Evolutionary conservation across 2,888 invertebrate species (phyloP), one percentile per base, ranked within the genome.

Genomic region (Agrypnus murinus): DNA sequence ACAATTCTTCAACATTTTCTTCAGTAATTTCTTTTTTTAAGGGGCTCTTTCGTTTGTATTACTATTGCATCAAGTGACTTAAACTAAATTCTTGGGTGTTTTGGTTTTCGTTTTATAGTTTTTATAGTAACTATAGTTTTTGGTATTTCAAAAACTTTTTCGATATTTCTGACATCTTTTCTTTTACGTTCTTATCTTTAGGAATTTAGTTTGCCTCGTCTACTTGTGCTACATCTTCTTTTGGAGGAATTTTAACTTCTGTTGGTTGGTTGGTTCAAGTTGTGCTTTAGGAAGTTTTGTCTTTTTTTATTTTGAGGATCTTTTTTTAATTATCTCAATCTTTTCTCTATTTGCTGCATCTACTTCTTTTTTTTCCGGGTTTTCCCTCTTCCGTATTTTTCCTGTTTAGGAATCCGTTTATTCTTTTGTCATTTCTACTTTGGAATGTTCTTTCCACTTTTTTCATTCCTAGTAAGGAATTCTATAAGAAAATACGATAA

Each of bases 361-460:
- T 14, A 32, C 46, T 45, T 60, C 79, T 68, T 74, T 48, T 17
- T 36, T 79, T 80, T 62, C 76, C 75, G 69, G 78, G 77, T 60
- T 74, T 76, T 62, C 71, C 69, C 69, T 73, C 73, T 67, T 80
- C 65, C n/a, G n/a, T n/a, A n/a, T 66, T 77, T 45, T 80, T 77
- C 63, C 82, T 82, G 76, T 84, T 55, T 17, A 4, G 77, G 9
- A 69, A 72, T 60, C 81, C 65, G 84, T 83, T 65, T 83, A 81
- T 74, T 86, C 83, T 68, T 81, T 81, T 80, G 83, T 82, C 75
- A 80, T 78, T 60, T 84, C 82, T 78, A 85, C 84, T 68, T 86
- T 86, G 77, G 86, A 85, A 73, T 19, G 19, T 15, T 87, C 78
- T 81, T 79, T 64, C n/a, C n/a, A n/a, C n/a, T n/a, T n/a, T n/a